These are phyloP conservation scores for Mellilla xanthometata DNA, from an alignment of 2,888 invertebrate species.

Conservation along the genomic window DNA sequence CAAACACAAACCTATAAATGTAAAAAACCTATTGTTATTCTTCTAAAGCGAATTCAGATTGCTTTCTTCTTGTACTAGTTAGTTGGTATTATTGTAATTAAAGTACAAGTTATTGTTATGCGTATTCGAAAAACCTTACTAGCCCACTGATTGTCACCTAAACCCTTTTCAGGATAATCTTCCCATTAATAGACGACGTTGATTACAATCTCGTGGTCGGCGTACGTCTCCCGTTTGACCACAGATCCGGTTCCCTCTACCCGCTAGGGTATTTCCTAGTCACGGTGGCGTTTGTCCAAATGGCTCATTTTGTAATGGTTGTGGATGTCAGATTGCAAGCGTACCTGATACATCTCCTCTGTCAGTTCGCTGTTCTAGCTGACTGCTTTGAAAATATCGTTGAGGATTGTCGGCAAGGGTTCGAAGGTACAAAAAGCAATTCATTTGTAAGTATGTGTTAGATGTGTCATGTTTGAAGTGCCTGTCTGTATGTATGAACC, in stretches of 20 bases:
- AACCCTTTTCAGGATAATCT: conserved; percentile 62
- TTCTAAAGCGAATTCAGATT: too few relatives aligned
- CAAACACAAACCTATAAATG: too few relatives aligned
- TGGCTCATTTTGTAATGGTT: conserved; percentile 61
- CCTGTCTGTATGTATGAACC: too few relatives aligned
- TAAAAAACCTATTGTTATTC: too few relatives aligned
- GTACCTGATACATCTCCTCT: conserved; percentile 60
- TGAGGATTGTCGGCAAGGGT: conserved; percentile 44
- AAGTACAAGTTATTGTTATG: too few relatives aligned
- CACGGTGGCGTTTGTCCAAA: conserved; percentile 48
- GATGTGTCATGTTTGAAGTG: too few relatives aligned
- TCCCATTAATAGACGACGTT: conserved; percentile 59
- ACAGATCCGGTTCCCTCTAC: conserved; percentile 44
- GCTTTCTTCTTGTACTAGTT: too few relatives aligned
- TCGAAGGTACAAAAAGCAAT: conserved; percentile 42
- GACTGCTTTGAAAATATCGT: conserved; percentile 62
- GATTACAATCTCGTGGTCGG: conserved; percentile 62
- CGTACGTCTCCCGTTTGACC: conserved; percentile 51
- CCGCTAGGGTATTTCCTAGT: conserved; percentile 45
- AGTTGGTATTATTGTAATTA: too few relatives aligned
- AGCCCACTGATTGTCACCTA: too few relatives aligned
- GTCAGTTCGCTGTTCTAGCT: conserved; percentile 56
- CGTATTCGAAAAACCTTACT: too few relatives aligned
- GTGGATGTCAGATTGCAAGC: conserved; percentile 62
- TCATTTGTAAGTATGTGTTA: too few relatives aligned